Base-by-base conservation (phyloP, 2,888 invertebrate genomes). In the Venustoraphidia nigricollis region DNA sequence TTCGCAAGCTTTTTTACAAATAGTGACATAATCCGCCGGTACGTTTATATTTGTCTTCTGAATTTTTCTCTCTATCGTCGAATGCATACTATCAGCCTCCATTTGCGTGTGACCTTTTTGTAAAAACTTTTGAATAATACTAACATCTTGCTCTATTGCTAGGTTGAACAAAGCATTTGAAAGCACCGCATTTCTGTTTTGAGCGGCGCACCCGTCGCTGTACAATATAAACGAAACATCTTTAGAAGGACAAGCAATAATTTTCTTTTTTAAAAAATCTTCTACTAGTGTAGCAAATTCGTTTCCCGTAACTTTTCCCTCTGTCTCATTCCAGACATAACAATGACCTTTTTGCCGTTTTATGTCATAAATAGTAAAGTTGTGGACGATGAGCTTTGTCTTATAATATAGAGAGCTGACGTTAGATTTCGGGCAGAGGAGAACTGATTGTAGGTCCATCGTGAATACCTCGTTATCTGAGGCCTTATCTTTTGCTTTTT, bases 81-180 rank as follows among this genome's bases (percentile, higher is more conserved):
- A 51, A 49, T 60, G 59, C 2, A 58, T 53, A 5, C 53, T 52
- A 50, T 60, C 59, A 39, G 56, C 55, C 46, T 59, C 57, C 56
- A 57, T 60, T 51, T 59, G 60, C 2, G 59, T 58, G 47, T 59
- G 59, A 1, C 58, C 56, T 44, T 54, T 53, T 17, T 53, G 55
- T 11, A 58, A 48, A 51, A 45, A 56, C 40, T 57, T 58, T 49
- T 58, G 58, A 36, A 48, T 42, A 11, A 53, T 53, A 2, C 44
- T 48, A 14, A 54, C 50, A 9, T 54, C 52, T 11, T 54, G 46
- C 46, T 54, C 46, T 35, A 54, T 47, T 13, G 58, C 46, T 34
- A 58, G 53, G 11, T 54, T 44, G 14, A 59, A 49, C 36, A 62
- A 48, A 10, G 60, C 58, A 51, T 56, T 59, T 2, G 60, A 53